Percentiles rank a stretch among this genome's conserved stretches.
Conservation (phyloP, 2,113 vertebrate genomes). For the Anhinga rufa region DNA sequence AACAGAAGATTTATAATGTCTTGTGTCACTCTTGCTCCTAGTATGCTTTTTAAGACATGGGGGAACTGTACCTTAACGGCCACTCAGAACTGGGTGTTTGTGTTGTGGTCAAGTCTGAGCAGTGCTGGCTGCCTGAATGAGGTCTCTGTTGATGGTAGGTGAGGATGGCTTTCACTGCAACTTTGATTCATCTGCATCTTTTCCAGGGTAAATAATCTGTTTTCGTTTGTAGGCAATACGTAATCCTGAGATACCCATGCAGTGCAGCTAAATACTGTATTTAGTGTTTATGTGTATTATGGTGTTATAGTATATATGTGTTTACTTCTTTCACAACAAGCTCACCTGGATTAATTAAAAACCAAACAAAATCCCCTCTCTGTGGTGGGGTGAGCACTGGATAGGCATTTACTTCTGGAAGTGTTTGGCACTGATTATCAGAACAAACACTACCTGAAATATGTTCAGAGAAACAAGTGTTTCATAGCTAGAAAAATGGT, state of each 20-base stretch:
- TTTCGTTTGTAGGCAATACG: background rate
- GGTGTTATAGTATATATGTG: too few species aligned
- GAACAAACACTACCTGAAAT: background rate
- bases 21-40: background rate
- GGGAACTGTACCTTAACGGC: background rate
- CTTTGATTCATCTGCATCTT: background rate
- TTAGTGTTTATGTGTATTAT: too few species aligned
- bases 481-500: background rate
- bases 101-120: background rate
- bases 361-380: background rate
- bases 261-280: background rate
- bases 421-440: background rate
- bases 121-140: background rate
- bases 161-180: background rate
- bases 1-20: background rate
- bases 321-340: background rate
- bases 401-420: background rate
- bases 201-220: background rate
- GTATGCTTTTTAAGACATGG: background rate
- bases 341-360: background rate
- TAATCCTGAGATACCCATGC: background rate
- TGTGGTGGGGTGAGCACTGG: background rate
- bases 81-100: background rate
- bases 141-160: background rate
- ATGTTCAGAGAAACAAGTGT: fast-evolving